Percentiles rank a stretch among this genome's conserved stretches.
Evolutionary conservation across 2,888 invertebrate genomes (phyloP).

Genomic region (Allacma fusca): DNA sequence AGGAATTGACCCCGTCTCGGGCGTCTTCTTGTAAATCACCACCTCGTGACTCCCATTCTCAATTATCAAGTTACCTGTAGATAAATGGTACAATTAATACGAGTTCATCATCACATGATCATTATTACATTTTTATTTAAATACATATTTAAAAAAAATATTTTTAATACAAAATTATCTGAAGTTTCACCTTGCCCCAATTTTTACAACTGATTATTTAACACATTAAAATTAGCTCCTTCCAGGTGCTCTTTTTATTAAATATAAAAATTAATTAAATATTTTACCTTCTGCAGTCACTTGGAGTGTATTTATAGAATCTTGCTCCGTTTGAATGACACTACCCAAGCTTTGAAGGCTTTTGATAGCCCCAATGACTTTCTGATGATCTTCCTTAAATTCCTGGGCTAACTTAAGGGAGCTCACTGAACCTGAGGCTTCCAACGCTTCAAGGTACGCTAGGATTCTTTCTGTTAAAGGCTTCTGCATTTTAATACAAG

Average conservation of each 20-base stretch:
- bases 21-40: constrained; percentile 76
- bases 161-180: no score
- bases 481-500: no score
- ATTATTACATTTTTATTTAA: not conserved
- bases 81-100: constrained; percentile 67
- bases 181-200: no score
- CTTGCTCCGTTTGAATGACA: constrained; percentile 72
- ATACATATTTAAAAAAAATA: not conserved
- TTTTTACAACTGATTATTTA: no score
- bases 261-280: no score
- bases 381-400: constrained; percentile 86
- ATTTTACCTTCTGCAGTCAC: constrained; percentile 85
- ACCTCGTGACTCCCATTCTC: constrained; percentile 94
- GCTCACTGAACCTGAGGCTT: constrained; percentile 64
- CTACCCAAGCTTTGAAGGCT: constrained; percentile 84
- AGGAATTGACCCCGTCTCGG: constrained; percentile 71
- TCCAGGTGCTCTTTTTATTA: no score
- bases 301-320: constrained; percentile 77
- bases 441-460: no score
- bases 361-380: constrained; percentile 89
- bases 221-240: no score
- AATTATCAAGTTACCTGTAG: constrained; percentile 82
- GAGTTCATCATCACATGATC: not conserved
- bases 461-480: no score
- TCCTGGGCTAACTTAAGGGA: constrained; percentile 75